Percentiles rank a stretch among this genome's conserved stretches.
Conservation (phyloP, 2,797 vertebrate genomes). For the Urophycis tenuis region DNA sequence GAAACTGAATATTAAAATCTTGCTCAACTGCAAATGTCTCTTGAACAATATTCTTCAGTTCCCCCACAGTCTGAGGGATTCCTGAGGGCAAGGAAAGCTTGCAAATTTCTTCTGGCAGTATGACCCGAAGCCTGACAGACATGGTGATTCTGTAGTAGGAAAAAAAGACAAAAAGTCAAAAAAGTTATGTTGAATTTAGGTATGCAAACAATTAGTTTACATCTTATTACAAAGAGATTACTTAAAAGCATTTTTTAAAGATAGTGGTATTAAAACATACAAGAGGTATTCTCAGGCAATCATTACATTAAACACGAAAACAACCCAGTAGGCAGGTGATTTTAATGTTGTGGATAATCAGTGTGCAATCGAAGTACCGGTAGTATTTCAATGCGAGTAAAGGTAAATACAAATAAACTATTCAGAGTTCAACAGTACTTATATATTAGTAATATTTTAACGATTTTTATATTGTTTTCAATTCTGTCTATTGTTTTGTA, state of each 20-base stretch:
- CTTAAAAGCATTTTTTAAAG: no score
- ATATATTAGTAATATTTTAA: no score
- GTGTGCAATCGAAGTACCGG: no score
- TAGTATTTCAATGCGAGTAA: background rate
- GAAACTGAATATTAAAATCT: constrained; percentile 18
- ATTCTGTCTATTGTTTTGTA: no score
- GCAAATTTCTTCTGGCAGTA: constrained; percentile 16
- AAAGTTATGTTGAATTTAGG: constrained; percentile 5
- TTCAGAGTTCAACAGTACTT: no score
- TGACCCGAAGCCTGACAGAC: constrained; percentile 17
- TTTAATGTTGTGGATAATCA: no score
- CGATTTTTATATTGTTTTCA: no score
- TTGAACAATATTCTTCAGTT: constrained; percentile 15
- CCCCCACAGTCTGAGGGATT: constrained; percentile 24
- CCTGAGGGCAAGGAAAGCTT: constrained; percentile 25
- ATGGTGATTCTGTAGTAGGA: constrained; percentile 22
- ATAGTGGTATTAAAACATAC: no score
- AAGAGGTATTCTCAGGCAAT: no score
- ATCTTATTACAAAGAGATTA: background rate
- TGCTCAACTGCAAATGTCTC: constrained; percentile 20
- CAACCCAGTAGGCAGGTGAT: no score
- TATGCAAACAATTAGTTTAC: background rate
- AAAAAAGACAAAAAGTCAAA: background rate
- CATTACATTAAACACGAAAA: no score
- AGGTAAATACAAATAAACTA: no score